Evolutionary conservation across 1,140 invertebrate genomes (phyloP), one percentile per base, ranked within the genome.

Genomic region (Cecropterus lyciades): DNA sequence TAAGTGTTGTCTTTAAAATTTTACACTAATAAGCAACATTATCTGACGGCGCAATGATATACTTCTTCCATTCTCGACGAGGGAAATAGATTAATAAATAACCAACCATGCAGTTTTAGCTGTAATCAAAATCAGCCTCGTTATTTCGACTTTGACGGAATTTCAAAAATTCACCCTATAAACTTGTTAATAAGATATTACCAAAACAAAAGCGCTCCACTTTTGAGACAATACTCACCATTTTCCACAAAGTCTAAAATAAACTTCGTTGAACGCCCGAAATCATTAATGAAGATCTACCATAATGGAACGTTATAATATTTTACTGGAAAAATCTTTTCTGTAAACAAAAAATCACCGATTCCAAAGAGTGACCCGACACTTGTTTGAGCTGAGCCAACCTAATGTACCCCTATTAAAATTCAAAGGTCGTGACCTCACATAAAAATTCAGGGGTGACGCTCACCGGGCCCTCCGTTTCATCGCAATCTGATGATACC

Each of bases 321-420:
- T 68, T 68, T 57, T 63, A 37, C 59, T 11, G 17, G 42, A 62
- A 63, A 63, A 60, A 60, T 59, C 20, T 30, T 52, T 53, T 66
- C 60, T 72, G 48, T 72, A 57, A 69, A 64, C 63, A 51, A 63
- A 62, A 68, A 68, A 68, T 68, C 63, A 55, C 43, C 20, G 46
- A 46, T 68, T 63, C 56, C 27, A 60, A 49, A 56, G 52, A 51
- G 40, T 55, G 51, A 30, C 24, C 16, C 37, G 33, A 13, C 27
- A 59, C 55, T 45, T 71, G 66, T 71, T 69, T 53, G 65, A 55
- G 53, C 48, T 53, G 53, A 56, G 59, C 53, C 57, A 45, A 60
- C 65, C 72, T 74, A 74, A 74, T 74, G 72, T 74, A 70, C 53
- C 62, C n/a, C 60, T 65, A 74, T 74, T 74, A 74, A 74, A 74